phyloP scores from a whole-genome alignment of 2,888 invertebrate species.

The Baronia brevicornis region DNA sequence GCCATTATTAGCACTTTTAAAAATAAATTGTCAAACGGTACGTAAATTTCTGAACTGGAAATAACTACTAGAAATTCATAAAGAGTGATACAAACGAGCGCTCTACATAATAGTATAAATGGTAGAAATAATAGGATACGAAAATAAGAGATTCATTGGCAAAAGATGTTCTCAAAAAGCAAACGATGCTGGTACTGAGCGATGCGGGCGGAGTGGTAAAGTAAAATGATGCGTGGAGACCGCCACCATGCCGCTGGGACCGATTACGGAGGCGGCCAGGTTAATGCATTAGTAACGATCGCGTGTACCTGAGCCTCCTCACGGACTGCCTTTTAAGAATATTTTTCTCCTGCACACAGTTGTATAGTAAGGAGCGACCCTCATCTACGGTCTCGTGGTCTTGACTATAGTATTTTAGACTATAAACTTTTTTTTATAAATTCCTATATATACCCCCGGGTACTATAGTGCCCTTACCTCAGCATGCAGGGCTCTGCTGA shows the following conservation, averaged over 20 bases:
- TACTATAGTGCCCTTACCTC: no score
- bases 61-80: no score
- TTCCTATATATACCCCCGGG: no score
- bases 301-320: constrained; percentile 42
- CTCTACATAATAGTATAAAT: no score
- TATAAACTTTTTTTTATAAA: constrained; percentile 15
- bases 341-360: constrained; percentile 31
- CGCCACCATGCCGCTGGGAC: constrained; percentile 46
- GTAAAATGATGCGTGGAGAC: constrained; percentile 50
- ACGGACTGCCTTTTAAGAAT: constrained; percentile 53
- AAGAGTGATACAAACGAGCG: no score
- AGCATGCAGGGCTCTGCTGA: no score
- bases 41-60: no score
- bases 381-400: constrained; percentile 12
- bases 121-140: no score
- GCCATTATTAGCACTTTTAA: no score
- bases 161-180: constrained; percentile 31
- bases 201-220: constrained; percentile 36
- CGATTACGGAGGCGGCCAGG: constrained; percentile 67
- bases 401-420: constrained; percentile 19
- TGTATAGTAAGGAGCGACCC: constrained; percentile 14
- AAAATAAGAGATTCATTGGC: constrained; percentile 37
- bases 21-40: no score
- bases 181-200: constrained; percentile 24
- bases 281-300: constrained; percentile 79